Conservation (phyloP, 1,140 invertebrate species). For the Drosophila ambigua region DNA sequence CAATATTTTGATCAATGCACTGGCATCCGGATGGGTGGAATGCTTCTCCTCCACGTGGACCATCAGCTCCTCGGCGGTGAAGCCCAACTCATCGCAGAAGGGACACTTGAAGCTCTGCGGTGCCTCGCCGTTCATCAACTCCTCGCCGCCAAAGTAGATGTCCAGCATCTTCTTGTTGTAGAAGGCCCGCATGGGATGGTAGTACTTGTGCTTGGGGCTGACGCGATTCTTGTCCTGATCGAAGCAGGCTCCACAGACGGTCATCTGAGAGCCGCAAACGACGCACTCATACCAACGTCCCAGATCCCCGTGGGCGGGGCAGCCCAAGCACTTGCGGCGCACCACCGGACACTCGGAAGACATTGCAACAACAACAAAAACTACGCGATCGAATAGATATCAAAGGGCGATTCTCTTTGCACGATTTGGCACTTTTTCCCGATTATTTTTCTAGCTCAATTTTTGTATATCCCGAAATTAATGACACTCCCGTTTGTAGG, state of each 20-base stretch:
- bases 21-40: conserved; percentile 24
- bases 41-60: conserved; percentile 46
- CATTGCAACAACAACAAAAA: neutral
- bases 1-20: conserved; percentile 41
- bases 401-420: too few relatives aligned
- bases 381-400: neutral
- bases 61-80: conserved; percentile 40
- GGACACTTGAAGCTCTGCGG: conserved; percentile 56
- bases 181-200: conserved; percentile 59
- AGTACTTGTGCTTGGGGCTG: conserved; percentile 43
- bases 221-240: conserved; percentile 25
- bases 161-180: conserved; percentile 38
- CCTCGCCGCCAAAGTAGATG: conserved; percentile 44
- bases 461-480: too few relatives aligned
- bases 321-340: conserved; percentile 31
- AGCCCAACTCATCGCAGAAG: conserved; percentile 50
- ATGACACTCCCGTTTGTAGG: too few relatives aligned
- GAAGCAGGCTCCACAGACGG: conserved; percentile 47
- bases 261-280: conserved; percentile 38
- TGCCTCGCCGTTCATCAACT: conserved; percentile 39
- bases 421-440: too few relatives aligned
- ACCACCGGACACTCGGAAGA: neutral
- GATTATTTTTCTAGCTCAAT: too few relatives aligned
- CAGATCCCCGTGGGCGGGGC: conserved; percentile 15
- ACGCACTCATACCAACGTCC: conserved; percentile 43